phyloP scores from a whole-genome alignment of 2,888 invertebrate genomes.

The Cosmia pyralina region DNA sequence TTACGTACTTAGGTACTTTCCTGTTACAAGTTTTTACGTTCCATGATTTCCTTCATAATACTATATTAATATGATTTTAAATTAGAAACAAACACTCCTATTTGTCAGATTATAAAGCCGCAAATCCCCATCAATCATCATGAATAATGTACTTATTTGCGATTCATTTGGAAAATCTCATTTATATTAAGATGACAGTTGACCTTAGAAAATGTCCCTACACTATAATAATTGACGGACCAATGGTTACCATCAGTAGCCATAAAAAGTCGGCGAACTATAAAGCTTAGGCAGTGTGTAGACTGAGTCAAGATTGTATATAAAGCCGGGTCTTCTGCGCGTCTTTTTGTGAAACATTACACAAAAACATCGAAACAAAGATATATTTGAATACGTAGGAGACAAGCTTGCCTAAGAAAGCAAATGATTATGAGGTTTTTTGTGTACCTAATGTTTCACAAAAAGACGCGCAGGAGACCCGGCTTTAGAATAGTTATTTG shows the following conservation, averaged over 20 bases:
- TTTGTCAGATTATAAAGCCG: constrained; percentile 36
- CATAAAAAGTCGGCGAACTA: constrained; percentile 15
- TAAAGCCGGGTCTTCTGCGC: too few relatives aligned
- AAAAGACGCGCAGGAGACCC: too few relatives aligned
- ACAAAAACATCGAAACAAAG: too few relatives aligned
- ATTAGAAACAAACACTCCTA: constrained; percentile 23
- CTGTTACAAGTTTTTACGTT: background rate
- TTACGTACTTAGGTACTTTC: background rate
- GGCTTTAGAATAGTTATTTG: too few relatives aligned
- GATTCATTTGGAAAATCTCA: constrained; percentile 27
- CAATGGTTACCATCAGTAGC: background rate
- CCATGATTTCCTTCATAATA: background rate
- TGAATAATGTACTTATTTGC: constrained; percentile 26
- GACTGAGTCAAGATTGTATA: too few relatives aligned
- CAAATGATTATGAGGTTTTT: too few relatives aligned
- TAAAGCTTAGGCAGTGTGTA: background rate
- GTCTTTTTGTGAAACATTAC: too few relatives aligned
- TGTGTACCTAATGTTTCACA: too few relatives aligned
- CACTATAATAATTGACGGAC: constrained; percentile 1
- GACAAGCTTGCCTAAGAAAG: too few relatives aligned
- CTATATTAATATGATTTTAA: constrained; percentile 24
- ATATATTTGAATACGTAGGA: too few relatives aligned
- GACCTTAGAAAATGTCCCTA: constrained; percentile 13
- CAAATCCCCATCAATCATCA: constrained; percentile 32
- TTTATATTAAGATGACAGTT: constrained; percentile 23